A percentile compares a stretch with the other conserved stretches of the same genome.
Evolutionary conservation across 2,113 vertebrate genomes (phyloP).

Genomic region (Sorex fumeus): DNA sequence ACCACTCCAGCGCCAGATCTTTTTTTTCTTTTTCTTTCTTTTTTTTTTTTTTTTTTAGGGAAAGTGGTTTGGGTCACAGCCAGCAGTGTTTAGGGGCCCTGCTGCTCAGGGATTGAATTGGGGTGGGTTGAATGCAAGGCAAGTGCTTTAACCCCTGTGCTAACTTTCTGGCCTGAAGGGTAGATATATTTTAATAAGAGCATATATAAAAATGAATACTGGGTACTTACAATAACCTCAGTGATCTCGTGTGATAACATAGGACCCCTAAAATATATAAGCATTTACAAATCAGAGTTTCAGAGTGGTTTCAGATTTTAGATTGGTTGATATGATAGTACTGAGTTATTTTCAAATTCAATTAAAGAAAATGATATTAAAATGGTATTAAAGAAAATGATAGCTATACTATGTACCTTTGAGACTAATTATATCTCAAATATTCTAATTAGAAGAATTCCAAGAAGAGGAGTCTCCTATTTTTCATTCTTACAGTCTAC

Average conservation of each 20-base stretch:
- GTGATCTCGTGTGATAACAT: not conserved
- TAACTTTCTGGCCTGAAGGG: too few relatives aligned
- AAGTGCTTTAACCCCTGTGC: too few relatives aligned
- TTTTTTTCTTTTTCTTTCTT: too few relatives aligned
- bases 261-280: too few relatives aligned
- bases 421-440: not conserved
- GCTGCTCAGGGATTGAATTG: too few relatives aligned
- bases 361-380: conserved; percentile 37
- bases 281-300: not conserved
- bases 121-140: too few relatives aligned
- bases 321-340: conserved; percentile 23
- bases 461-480: not conserved
- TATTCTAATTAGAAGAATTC: not conserved
- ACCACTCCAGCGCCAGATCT: too few relatives aligned
- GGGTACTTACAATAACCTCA: not conserved
- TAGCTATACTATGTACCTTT: not conserved
- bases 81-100: too few relatives aligned
- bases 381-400: conserved; percentile 32
- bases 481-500: conserved; percentile 16
- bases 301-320: conserved; percentile 18
- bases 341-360: not conserved
- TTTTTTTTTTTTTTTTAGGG: too few relatives aligned
- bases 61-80: too few relatives aligned
- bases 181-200: not conserved
- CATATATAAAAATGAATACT: not conserved